Percentiles rank a stretch among this genome's conserved stretches.
phyloP scores from a whole-genome alignment of 2,888 invertebrate genomes.

The Drosophila cognata region DNA sequence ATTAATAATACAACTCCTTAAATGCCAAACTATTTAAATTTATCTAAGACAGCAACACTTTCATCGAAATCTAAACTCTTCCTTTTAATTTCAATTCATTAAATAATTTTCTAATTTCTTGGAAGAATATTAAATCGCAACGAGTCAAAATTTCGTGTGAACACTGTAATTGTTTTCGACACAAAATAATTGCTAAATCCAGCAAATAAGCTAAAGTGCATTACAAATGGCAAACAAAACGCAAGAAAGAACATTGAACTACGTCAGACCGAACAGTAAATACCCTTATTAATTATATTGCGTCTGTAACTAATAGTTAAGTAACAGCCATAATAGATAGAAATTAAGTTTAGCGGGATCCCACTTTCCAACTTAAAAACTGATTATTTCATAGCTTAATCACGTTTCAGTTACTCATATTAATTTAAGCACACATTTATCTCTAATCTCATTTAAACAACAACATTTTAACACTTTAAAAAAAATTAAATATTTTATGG shows the following conservation, averaged over 20 bases:
- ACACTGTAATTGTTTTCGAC: slow-evolving; percentile 10
- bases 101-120: not conserved
- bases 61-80: not conserved
- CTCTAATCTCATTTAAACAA: not conserved
- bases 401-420: slow-evolving; percentile 1
- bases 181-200: slow-evolving; percentile 21
- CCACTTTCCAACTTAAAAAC: not conserved
- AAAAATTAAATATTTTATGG: not conserved
- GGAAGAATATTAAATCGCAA: not conserved
- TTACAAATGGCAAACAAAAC: slow-evolving; percentile 14
- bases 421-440: not conserved
- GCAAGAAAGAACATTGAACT: slow-evolving; percentile 23
- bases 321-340: not conserved
- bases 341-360: not conserved
- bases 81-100: not conserved
- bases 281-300: slow-evolving; percentile 15
- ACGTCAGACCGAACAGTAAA: slow-evolving; percentile 1
- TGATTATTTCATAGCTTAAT: not conserved
- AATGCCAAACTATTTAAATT: not conserved
- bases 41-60: not conserved
- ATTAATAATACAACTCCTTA: too few species aligned
- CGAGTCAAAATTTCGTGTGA: not conserved
- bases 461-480: not conserved
- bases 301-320: not conserved
- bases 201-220: slow-evolving; percentile 27